Base-by-base conservation (phyloP, 1,140 invertebrate species). In the Eubasilissa regina region DNA sequence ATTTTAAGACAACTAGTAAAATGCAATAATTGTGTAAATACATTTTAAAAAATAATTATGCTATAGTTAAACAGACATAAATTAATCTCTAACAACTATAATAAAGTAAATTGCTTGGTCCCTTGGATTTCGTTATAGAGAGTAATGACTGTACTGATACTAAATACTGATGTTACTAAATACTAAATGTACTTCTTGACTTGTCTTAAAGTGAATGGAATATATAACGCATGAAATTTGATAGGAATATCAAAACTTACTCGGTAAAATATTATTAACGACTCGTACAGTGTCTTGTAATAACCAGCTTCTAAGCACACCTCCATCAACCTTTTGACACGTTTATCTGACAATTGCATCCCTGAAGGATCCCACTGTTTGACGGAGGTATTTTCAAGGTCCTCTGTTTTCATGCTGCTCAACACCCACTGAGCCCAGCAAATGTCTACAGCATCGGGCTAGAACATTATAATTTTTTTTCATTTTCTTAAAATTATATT, bases 351-450 rank as follows among this genome's bases (percentile, higher is more conserved):
- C 1, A 83, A 56, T 10, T 73, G 58, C 58, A 86, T 85, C 58
- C 87, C 85, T 9, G 84, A 77, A 66, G 86, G 83, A 55, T 85
- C 84, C 6, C 81, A 81, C 79, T 85, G 84, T 81, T 86, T 83
- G 77, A 85, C 80, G 82, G 86, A 81, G 84, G 87, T 78, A 56
- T 87, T 48, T 84, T 85, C 77, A 7, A 84, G 47, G 35, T 80
- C 58, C 68, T 86, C 87, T 87, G 55, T 87, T 83, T 15, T 85
- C 78, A 79, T 85, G 77, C 75, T 88, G 53, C 81, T 89, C 79
- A 85, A 85, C 77, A 94, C 85, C 92, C 92, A 94, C 43, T 92
- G 92, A 35, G 90, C 89, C 90, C 92, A 93, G 78, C 91, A 90
- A 1, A 90, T 87, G 64, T 91, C 88, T 15, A 91, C 86, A 8